phyloP scores from a whole-genome alignment of 2,113 vertebrate species.

The Chaetorhynchus papuensis region DNA sequence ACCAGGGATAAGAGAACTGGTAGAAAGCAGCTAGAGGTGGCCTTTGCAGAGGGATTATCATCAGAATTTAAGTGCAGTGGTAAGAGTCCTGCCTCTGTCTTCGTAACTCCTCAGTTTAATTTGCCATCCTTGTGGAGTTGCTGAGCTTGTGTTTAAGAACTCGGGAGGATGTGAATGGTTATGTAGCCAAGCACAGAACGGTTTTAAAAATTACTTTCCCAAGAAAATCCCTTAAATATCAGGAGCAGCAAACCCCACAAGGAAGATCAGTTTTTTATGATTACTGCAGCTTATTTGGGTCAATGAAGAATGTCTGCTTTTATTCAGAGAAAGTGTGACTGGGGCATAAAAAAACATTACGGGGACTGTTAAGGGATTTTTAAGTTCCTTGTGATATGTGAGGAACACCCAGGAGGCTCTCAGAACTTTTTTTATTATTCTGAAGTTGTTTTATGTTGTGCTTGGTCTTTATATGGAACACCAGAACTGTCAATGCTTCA shows the following conservation, averaged over 20 bases:
- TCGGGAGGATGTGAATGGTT: background rate
- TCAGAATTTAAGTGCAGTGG: background rate
- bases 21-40: background rate
- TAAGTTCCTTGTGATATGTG: slow-evolving; percentile 2
- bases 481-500: slow-evolving; percentile 20
- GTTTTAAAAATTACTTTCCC: slow-evolving; percentile 8
- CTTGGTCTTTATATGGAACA: slow-evolving; percentile 3
- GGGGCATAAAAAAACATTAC: background rate
- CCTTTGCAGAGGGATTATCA: background rate
- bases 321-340: background rate
- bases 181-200: background rate
- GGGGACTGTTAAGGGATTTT: slow-evolving; percentile 23
- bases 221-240: slow-evolving; percentile 26
- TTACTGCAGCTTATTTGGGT: slow-evolving; percentile 33
- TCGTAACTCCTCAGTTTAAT: background rate
- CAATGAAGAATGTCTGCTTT: slow-evolving; percentile 43
- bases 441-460: slow-evolving; percentile 29
- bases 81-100: background rate
- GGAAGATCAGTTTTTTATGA: slow-evolving; percentile 15
- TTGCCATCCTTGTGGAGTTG: background rate
- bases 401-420: slow-evolving; percentile 23
- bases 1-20: background rate
- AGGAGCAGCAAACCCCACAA: slow-evolving; percentile 3
- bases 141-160: background rate
- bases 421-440: slow-evolving; percentile 32